Base-by-base conservation (phyloP, 2,113 vertebrate genomes). In the Zingel zingel region DNA sequence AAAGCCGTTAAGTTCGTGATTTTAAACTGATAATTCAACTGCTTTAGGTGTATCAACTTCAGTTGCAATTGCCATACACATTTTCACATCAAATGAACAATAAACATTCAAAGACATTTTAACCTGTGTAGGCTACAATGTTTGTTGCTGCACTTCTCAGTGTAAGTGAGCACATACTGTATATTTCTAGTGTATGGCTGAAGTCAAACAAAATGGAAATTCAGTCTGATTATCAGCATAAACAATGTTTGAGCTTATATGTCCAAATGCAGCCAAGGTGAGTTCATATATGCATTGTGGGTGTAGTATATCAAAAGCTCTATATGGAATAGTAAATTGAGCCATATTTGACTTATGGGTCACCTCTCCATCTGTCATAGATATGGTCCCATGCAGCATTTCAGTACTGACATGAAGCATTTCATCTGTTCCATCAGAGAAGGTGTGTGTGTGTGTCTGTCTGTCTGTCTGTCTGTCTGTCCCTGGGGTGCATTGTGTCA, bases 321-420 rank as follows among this genome's bases (percentile, higher is more conserved):
- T 8, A 25, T 80, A 74, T 59, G 3, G 81, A 77, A 81, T 70
- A 65, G 67, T 80, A 77, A 86, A 82, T 59, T 65, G 54, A 86
- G 77, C 80, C 33, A 14, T 62, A 66, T 85, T 74, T 88, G 81
- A 87, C 76, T 67, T 13, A 13, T 3, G 63, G 71, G 82, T 86
- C 89, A 86, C 56, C 48, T 74, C 15, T 84, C 89, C 80, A 81
- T 92, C 91, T 92, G 88, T 83, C 84, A 61, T 8, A 70, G 61
- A 82, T 62, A 56, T 36, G 16, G 74, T 69, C 84, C 70, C 74
- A 74, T 62, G 69, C 77, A 77, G 73, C 74, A 86, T 89, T 88
- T 91, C 73, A 80, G 84, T 74, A 73, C 72, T 63, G 82, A 86
- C 83, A 71, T 47, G 77, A 83, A 85, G 67, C 76, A 86, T 88